Evolutionary conservation across 2,113 vertebrate genomes (phyloP).

Genomic region (Muscicapa adusta): DNA sequence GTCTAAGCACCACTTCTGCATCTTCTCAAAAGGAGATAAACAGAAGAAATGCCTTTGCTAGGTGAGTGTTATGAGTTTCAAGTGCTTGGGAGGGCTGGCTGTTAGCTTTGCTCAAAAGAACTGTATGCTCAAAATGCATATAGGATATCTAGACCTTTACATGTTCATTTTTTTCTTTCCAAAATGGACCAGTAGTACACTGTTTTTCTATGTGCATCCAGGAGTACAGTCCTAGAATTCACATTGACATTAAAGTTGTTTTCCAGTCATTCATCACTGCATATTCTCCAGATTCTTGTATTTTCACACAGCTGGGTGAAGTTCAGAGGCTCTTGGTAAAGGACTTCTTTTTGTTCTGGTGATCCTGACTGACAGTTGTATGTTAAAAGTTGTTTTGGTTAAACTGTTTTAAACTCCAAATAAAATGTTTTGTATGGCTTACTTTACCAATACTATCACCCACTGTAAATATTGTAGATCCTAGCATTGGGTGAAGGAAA

Average conservation of each 20-base stretch:
- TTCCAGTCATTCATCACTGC: background rate
- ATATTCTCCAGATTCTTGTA: background rate
- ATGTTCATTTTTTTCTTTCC: background rate
- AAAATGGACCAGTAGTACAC: background rate
- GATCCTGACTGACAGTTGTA: background rate
- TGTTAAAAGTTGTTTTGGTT: background rate
- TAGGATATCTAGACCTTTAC: background rate
- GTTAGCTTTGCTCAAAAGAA: background rate
- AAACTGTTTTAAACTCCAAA: background rate
- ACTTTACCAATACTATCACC: background rate
- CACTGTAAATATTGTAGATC: background rate
- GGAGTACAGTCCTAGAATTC: background rate
- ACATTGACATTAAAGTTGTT: background rate
- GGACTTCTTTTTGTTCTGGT: background rate
- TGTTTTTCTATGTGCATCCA: background rate
- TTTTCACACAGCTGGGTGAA: background rate
- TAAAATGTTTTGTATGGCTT: background rate
- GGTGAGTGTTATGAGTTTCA: slow-evolving; percentile 69
- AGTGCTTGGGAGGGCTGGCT: background rate
- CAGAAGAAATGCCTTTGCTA: slow-evolving; percentile 80
- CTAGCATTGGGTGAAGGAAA: background rate
- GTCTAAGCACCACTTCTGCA: slow-evolving; percentile 87
- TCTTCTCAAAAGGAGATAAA: slow-evolving; percentile 83
- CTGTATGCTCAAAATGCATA: background rate
- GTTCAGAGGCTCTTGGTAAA: background rate